phyloP scores from a whole-genome alignment of 2,888 invertebrate genomes.

The Diplazon laetatorius region DNA sequence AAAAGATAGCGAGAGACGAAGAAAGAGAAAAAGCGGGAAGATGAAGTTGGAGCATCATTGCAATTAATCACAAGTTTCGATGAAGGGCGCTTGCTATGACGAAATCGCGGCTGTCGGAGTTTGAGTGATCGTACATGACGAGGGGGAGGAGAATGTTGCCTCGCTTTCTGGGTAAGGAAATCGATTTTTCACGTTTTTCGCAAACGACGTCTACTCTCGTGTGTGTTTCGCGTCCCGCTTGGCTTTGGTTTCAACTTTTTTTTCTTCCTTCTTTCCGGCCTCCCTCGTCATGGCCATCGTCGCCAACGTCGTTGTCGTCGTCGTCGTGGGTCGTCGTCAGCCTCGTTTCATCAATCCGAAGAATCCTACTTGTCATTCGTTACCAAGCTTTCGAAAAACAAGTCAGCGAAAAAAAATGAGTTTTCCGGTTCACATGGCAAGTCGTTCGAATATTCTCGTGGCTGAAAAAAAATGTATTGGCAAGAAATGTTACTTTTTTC shows the following conservation, averaged over 20 bases:
- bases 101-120: constrained; percentile 30
- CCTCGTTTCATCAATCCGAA: neutral
- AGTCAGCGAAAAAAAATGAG: neutral
- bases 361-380: neutral
- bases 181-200: constrained; percentile 51
- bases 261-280: neutral
- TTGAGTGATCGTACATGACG: constrained; percentile 37
- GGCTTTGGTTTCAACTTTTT: constrained; percentile 9
- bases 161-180: constrained; percentile 46
- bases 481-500: too few relatives aligned
- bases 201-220: neutral
- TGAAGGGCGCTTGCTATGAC: neutral
- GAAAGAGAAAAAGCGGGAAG: neutral
- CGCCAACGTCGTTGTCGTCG: neutral
- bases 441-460: too few relatives aligned
- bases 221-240: neutral
- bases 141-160: constrained; percentile 2
- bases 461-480: too few relatives aligned
- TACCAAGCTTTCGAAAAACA: neutral
- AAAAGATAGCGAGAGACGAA: neutral
- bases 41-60: constrained; percentile 32
- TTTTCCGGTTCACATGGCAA: neutral
- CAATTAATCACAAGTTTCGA: constrained; percentile 57
- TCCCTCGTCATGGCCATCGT: too few relatives aligned
- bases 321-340: constrained; percentile 8